Percentiles rank a stretch among this genome's conserved stretches.
Evolutionary conservation across 2,113 vertebrate species (phyloP).

Genomic region (Xiphias gladius): DNA sequence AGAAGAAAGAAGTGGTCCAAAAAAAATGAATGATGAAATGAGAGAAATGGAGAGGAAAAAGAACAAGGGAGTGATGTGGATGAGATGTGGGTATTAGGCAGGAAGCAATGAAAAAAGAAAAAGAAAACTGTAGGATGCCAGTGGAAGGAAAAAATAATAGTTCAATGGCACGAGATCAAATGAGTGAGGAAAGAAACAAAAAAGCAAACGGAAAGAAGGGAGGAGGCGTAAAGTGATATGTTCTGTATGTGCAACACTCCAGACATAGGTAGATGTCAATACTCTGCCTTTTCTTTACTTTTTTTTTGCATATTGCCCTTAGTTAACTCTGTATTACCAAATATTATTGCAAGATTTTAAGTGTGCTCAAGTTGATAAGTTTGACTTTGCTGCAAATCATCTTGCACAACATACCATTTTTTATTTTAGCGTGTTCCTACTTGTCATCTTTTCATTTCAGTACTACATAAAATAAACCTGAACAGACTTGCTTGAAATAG

Average conservation of each 20-base stretch:
- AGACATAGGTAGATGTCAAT: background rate
- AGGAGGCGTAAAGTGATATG: background rate
- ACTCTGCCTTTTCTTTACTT: background rate
- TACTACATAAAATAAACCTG: background rate
- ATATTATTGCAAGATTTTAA: background rate
- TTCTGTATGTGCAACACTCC: background rate
- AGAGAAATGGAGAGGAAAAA: conserved; percentile 14
- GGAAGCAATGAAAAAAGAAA: conserved; percentile 17
- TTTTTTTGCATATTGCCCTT: background rate
- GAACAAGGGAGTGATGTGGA: background rate
- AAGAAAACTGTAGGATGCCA: conserved; percentile 12
- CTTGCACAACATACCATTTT: background rate
- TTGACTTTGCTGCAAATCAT: background rate
- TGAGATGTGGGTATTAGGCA: conserved; percentile 1
- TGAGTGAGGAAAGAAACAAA: conserved; percentile 6
- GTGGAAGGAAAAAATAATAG: conserved; percentile 38
- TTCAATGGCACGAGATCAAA: conserved; percentile 23
- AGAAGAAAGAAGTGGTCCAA: conserved; percentile 1
- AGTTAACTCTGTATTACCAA: background rate
- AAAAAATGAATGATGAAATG: conserved; percentile 30
- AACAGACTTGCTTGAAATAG: background rate
- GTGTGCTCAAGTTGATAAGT: background rate
- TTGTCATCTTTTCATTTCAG: background rate
- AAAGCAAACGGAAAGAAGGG: conserved; percentile 5
- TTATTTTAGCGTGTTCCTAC: conserved; percentile 1